Conservation (phyloP, 2,113 vertebrate genomes). For the Callospermophilus lateralis region DNA sequence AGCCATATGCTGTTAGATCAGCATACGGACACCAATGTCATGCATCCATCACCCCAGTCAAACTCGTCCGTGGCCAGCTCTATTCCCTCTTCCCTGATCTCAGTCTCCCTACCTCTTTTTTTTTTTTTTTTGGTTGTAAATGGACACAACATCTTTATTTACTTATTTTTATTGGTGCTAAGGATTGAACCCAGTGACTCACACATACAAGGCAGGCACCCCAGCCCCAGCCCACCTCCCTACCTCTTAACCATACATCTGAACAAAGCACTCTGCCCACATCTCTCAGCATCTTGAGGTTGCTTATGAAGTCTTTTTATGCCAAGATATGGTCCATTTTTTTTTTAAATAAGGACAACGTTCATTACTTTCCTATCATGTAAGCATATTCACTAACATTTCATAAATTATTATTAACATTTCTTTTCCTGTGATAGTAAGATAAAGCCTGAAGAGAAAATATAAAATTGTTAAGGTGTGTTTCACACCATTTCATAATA, state of each 20-base stretch:
- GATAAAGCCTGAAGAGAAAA: slow-evolving; percentile 38
- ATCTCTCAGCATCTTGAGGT: not conserved
- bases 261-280: not conserved
- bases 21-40: too few relatives aligned
- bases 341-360: not conserved
- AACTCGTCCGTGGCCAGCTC: not conserved
- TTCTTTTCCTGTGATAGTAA: slow-evolving; percentile 6
- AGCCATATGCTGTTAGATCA: not conserved
- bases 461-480: not conserved
- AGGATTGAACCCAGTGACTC: too few relatives aligned
- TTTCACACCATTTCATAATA: slow-evolving; percentile 6
- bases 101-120: too few relatives aligned
- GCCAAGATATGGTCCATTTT: not conserved
- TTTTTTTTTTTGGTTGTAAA: too few relatives aligned
- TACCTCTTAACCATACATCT: not conserved
- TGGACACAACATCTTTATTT: too few relatives aligned
- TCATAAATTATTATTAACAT: slow-evolving; percentile 29
- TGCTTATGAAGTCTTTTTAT: not conserved
- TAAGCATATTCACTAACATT: slow-evolving; percentile 3
- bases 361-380: not conserved
- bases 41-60: not conserved
- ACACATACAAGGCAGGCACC: too few relatives aligned
- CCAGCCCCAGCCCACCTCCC: too few relatives aligned
- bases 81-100: not conserved
- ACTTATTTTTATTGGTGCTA: too few relatives aligned